Percentiles rank a stretch among this genome's conserved stretches.
Conservation (phyloP, 2,113 vertebrate genomes). For the Romanogobio albipinnatus region DNA sequence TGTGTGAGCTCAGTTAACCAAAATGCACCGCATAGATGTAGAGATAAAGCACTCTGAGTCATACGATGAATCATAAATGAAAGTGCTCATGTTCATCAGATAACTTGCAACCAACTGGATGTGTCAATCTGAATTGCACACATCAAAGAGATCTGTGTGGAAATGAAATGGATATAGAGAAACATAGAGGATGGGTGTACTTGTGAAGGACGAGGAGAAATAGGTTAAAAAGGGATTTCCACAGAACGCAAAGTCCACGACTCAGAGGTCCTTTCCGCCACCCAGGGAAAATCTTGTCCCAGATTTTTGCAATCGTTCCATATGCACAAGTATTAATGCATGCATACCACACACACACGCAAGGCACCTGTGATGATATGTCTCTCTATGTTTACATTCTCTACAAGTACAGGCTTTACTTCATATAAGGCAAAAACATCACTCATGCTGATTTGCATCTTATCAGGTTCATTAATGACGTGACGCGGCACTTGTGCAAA, state of each 20-base stretch:
- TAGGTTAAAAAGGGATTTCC: slow-evolving; percentile 50
- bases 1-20: slow-evolving; percentile 7
- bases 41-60: not conserved
- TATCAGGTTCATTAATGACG: not conserved
- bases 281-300: slow-evolving; percentile 46
- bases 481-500: not conserved
- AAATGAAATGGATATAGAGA: not conserved
- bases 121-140: not conserved
- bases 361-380: not conserved
- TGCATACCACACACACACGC: not conserved
- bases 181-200: not conserved
- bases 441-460: not conserved
- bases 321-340: not conserved
- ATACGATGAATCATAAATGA: not conserved
- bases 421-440: not conserved
- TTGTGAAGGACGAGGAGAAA: slow-evolving; percentile 43
- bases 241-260: slow-evolving; percentile 17
- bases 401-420: not conserved
- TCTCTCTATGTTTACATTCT: not conserved
- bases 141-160: not conserved
- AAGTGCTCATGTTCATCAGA: not conserved
- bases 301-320: slow-evolving; percentile 30
- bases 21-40: not conserved
- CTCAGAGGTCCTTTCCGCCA: slow-evolving; percentile 35
- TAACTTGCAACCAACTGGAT: not conserved